Base-by-base conservation (phyloP, 2,113 vertebrate genomes). In the Nothoprocta perdicaria region DNA sequence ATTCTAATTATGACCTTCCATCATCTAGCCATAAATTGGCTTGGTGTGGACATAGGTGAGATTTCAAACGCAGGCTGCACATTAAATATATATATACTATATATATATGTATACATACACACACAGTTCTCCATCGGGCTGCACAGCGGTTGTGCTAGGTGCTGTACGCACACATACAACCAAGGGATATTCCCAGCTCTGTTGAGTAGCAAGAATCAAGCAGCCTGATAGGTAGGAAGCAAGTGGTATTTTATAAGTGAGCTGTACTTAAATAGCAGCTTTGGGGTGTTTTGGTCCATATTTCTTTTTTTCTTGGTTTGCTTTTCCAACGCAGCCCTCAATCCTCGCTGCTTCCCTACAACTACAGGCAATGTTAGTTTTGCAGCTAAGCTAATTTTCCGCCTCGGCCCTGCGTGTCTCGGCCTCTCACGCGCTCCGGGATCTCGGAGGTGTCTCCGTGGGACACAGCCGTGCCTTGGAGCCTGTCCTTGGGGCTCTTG, bases 1-100 rank as follows among this genome's bases (percentile, higher is more conserved):
- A 96, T 95, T 95, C 93, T 92, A 88, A 95, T 95, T 95, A 95
- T 91, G 95, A 86, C 93, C 93, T 94, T 92, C 92, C 93, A 94
- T 96, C 93, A 95, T 95, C 93, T 95, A 91, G 38, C 66, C 93
- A 88, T 88, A 95, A 96, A 95, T 95, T 92, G 92, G 82, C 73
- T 92, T 95, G 88, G 33, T 94, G 76, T 92, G 92, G 92, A 90
- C 0, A 4, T 80, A 95, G 82, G 92, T 95, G 92, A 91, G 89
- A 50, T 95, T 92, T 95, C 82, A 91, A 95, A 92, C 46, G 60
- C 1, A 7, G 80, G 57, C 76, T 88, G 33, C 68, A 74, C 82
- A 92, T 95, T 91, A 95, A 92, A 94, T 91, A 92, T 91, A 89
- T 68, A 94, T 80, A 69, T 26, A 55, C 71, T 62, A 7, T 71